Conservation (phyloP, 2,797 vertebrate species). For the Cyclura pinguis region DNA sequence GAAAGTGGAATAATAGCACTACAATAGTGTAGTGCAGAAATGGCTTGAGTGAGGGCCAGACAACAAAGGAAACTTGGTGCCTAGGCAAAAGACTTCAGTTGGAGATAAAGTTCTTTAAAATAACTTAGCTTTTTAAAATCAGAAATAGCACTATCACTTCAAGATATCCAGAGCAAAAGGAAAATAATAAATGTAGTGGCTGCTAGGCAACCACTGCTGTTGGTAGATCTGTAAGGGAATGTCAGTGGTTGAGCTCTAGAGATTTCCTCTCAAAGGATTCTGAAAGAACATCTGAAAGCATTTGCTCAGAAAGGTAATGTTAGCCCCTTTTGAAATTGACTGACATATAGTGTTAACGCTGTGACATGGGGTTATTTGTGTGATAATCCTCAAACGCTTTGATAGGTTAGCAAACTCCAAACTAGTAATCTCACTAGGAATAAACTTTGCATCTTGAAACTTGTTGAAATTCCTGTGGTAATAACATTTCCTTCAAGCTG, state of each 20-base stretch:
- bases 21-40: too few species aligned
- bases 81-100: neutral
- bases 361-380: slow-evolving; percentile 18
- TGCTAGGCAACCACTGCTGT: neutral
- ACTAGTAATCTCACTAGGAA: slow-evolving; percentile 50
- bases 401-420: slow-evolving; percentile 22
- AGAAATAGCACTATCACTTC: neutral
- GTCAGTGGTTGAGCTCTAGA: neutral
- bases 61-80: neutral
- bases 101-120: neutral
- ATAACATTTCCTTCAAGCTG: slow-evolving; percentile 54
- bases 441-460: slow-evolving; percentile 37
- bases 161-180: neutral
- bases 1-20: too few species aligned
- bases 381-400: slow-evolving; percentile 32
- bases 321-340: neutral
- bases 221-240: neutral
- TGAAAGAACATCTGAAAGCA: slow-evolving; percentile 31
- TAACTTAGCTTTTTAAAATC: neutral
- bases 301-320: neutral
- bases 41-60: too few species aligned
- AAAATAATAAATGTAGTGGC: neutral
- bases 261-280: slow-evolving; percentile 1
- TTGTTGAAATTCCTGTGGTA: slow-evolving; percentile 43
- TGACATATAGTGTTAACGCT: slow-evolving; percentile 32